phyloP scores from a whole-genome alignment of 2,888 invertebrate species.

The Myopa testacea region DNA sequence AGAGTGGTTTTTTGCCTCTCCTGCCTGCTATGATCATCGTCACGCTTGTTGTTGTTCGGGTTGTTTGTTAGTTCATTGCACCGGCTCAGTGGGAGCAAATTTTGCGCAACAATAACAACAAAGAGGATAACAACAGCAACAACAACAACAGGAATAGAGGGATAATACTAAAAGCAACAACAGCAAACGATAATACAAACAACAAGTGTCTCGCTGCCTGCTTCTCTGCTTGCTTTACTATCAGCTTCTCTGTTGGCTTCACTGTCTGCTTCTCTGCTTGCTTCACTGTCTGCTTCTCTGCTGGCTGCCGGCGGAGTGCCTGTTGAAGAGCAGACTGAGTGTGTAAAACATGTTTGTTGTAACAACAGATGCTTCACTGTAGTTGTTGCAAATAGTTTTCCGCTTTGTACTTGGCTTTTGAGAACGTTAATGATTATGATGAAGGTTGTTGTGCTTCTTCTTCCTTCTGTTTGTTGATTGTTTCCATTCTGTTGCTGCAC shows the following conservation, averaged over 20 bases:
- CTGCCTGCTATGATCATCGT: background rate
- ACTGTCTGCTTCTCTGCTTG: too few species aligned
- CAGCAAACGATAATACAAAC: too few species aligned
- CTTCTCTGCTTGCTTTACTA: background rate
- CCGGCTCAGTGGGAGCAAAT: conserved; percentile 29
- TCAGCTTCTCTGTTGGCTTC: background rate
- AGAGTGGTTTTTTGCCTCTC: background rate
- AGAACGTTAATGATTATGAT: background rate
- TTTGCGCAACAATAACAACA: background rate
- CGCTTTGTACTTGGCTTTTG: background rate
- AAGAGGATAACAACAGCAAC: background rate
- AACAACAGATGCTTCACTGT: background rate
- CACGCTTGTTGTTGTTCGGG: background rate
- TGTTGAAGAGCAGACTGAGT: too few species aligned
- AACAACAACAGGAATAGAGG: background rate
- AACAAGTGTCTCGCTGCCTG: background rate
- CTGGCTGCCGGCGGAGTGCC: too few species aligned
- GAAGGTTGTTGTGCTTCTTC: conserved; percentile 1
- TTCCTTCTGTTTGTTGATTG: conserved; percentile 28
- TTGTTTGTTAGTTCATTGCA: conserved; percentile 33
- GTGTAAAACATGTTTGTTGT: background rate
- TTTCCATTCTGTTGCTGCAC: conserved; percentile 28
- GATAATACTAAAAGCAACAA: too few species aligned
- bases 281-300: background rate
- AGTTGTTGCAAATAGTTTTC: background rate